phyloP scores from a whole-genome alignment of 2,113 vertebrate genomes.

The Acinonyx jubatus region DNA sequence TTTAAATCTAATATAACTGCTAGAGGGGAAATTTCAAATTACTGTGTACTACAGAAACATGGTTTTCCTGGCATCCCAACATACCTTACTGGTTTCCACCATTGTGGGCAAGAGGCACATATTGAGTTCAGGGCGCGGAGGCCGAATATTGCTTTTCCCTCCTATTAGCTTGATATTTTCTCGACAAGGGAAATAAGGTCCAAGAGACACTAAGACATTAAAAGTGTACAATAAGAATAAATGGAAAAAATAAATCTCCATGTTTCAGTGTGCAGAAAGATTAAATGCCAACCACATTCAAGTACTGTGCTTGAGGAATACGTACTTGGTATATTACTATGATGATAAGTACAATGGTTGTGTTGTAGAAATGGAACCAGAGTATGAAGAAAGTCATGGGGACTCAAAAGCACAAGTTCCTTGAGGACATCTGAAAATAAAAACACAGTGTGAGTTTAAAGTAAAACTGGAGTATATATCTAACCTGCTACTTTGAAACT shows the following conservation, averaged over 20 bases:
- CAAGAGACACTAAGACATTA: constrained; percentile 95
- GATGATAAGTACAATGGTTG: constrained; percentile 99
- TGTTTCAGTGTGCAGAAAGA: constrained; percentile 77
- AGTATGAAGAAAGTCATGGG: constrained; percentile 99
- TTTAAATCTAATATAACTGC: constrained; percentile 62
- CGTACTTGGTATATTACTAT: constrained; percentile 99
- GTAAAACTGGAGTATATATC: constrained; percentile 60
- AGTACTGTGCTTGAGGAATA: constrained; percentile 68
- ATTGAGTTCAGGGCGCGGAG: constrained; percentile 97
- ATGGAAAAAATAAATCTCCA: constrained; percentile 82
- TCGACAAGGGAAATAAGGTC: constrained; percentile 98
- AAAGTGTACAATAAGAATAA: constrained; percentile 84
- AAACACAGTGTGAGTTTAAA: constrained; percentile 81
- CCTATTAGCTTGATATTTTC: constrained; percentile 99
- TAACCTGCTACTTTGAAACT: constrained; percentile 52
- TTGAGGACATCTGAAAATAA: constrained; percentile 95
- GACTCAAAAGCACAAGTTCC: constrained; percentile 98
- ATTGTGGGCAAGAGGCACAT: constrained; percentile 99
- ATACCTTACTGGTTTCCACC: constrained; percentile 99
- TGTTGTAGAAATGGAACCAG: constrained; percentile 99
- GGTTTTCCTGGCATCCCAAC: constrained; percentile 77
- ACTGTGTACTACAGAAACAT: constrained; percentile 68
- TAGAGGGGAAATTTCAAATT: constrained; percentile 69
- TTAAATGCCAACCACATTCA: constrained; percentile 78
- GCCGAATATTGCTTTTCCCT: constrained; percentile 98